A percentile compares a stretch with the other conserved stretches of the same genome.
These are phyloP conservation scores for Lithophane leautieri DNA, from an alignment of 2,888 invertebrate genomes.

Conservation along the genomic window DNA sequence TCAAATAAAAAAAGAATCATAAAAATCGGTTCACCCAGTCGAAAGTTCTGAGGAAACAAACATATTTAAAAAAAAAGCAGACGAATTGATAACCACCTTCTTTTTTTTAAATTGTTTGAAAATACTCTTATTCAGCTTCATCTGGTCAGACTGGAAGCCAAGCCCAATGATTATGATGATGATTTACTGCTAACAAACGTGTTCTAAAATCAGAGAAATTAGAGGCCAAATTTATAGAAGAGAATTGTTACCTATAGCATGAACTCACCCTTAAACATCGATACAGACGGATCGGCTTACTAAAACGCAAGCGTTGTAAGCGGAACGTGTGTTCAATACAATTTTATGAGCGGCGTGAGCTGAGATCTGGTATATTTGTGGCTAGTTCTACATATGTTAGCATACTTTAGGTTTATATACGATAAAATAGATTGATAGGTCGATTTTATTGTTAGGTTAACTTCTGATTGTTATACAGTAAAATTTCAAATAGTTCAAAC, in stretches of 20 bases:
- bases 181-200: background rate
- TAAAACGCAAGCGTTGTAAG: conserved; percentile 74
- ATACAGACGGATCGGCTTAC: conserved; percentile 74
- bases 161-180: background rate
- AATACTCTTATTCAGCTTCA: too few relatives aligned
- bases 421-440: conserved; percentile 11
- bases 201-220: background rate
- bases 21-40: too few relatives aligned
- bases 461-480: too few relatives aligned
- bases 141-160: background rate
- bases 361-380: conserved; percentile 21
- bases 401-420: background rate
- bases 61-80: too few relatives aligned
- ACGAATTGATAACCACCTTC: too few relatives aligned
- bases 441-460: conserved; percentile 16
- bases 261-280: conserved; percentile 59
- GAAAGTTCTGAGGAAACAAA: too few relatives aligned
- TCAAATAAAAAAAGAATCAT: too few relatives aligned
- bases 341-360: conserved; percentile 78
- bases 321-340: conserved; percentile 82
- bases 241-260: conserved; percentile 49
- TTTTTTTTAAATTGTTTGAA: too few relatives aligned
- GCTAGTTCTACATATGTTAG: background rate
- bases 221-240: background rate
- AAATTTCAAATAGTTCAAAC: background rate